Conservation (phyloP, 2,113 vertebrate species). For the Pygoscelis adeliae region DNA sequence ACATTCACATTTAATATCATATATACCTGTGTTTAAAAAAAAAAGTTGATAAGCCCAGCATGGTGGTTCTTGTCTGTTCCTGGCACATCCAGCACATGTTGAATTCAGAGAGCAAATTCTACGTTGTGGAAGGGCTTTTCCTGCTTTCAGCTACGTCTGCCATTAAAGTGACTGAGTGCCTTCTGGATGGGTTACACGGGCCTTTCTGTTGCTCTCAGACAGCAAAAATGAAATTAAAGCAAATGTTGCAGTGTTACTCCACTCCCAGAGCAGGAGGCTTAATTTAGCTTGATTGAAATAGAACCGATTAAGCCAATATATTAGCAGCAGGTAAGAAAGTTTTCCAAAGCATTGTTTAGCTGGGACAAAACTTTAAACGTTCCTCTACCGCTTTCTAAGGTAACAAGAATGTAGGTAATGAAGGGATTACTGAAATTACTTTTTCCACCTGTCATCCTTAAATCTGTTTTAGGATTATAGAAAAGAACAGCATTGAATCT, state of each 20-base stretch:
- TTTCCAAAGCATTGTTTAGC: background rate
- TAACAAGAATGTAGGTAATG: background rate
- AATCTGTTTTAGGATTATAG: constrained; percentile 26
- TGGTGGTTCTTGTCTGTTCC: background rate
- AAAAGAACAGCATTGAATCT: constrained; percentile 27
- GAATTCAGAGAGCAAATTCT: background rate
- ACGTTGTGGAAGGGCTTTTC: background rate
- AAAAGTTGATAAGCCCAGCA: rapidly evolving
- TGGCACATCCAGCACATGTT: background rate
- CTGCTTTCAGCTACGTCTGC: background rate
- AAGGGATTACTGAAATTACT: constrained; percentile 31
- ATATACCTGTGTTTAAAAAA: rapidly evolving
- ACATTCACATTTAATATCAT: background rate
- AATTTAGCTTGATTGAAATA: background rate
- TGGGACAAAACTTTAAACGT: background rate
- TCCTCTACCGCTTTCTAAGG: background rate
- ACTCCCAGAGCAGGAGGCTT: background rate
- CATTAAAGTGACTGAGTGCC: background rate
- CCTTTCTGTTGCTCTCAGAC: background rate
- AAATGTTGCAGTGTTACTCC: background rate
- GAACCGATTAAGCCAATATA: background rate
- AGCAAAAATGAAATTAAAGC: background rate
- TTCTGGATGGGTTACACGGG: background rate
- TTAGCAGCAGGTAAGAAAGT: background rate
- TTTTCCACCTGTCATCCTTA: constrained; percentile 26